Conservation (phyloP, 2,888 invertebrate genomes). For the Archips crataeganus region DNA sequence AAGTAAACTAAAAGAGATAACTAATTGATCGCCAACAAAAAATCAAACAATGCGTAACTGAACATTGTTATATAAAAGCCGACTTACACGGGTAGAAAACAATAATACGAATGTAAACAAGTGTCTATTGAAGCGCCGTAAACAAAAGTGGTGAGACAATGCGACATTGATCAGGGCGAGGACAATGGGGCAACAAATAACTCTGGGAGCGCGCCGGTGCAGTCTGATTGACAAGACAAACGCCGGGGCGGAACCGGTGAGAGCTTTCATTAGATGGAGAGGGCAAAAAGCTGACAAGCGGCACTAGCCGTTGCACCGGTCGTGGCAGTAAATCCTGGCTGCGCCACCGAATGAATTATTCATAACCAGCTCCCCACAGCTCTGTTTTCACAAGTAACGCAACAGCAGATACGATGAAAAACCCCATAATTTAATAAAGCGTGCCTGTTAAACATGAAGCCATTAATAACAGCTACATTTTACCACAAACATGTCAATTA, state of each 20-base stretch:
- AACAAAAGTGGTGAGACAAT: conserved; percentile 81
- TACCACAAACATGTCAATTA: conserved; percentile 47
- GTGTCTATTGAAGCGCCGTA: conserved; percentile 73
- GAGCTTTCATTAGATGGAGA: conserved; percentile 74
- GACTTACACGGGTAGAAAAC: conserved; percentile 65
- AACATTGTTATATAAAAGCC: conserved; percentile 50
- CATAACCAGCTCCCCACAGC: conserved; percentile 59
- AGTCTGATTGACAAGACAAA: conserved; percentile 81
- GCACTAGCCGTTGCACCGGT: conserved; percentile 48
- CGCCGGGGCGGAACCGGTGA: conserved; percentile 66
- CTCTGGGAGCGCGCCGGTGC: conserved; percentile 70
- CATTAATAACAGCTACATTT: conserved; percentile 30
- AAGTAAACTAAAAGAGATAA: conserved; percentile 2
- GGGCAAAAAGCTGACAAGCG: conserved; percentile 67
- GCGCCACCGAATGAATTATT: conserved; percentile 70
- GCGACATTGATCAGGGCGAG: conserved; percentile 73
- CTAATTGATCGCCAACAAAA: conserved; percentile 4
- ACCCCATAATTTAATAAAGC: conserved; percentile 9
- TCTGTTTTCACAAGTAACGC: conserved; percentile 17
- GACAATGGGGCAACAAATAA: conserved; percentile 82
- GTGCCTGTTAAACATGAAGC: conserved; percentile 18
- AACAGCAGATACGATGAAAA: neutral
- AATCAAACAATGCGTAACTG: conserved; percentile 36
- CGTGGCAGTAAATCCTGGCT: conserved; percentile 62
- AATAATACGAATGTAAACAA: conserved; percentile 72